Evolutionary conservation across 2,113 vertebrate species (phyloP).

Genomic region (Pseudorasbora parva): DNA sequence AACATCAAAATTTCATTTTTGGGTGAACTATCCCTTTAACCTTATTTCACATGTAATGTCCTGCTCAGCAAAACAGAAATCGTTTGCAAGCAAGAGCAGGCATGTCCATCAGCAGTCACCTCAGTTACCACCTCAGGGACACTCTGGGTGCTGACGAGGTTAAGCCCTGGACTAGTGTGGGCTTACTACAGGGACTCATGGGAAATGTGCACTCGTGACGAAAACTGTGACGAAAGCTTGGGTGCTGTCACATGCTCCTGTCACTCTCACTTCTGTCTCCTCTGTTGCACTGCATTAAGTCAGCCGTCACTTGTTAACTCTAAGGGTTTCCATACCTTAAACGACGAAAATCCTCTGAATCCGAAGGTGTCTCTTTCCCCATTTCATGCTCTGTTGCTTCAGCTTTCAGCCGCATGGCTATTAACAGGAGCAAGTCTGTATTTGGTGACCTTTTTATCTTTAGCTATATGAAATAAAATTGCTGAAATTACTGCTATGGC

Average conservation of each 20-base stretch:
- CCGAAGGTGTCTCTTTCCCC: background rate
- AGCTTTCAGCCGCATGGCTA: conserved; percentile 4
- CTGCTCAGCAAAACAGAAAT: background rate
- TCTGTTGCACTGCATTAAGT: background rate
- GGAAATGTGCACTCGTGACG: background rate
- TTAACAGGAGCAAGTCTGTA: conserved; percentile 19
- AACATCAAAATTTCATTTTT: too few species aligned
- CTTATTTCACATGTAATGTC: background rate
- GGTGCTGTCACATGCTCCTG: background rate
- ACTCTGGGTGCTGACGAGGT: background rate
- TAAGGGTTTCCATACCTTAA: conserved; percentile 10
- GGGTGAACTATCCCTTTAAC: too few species aligned
- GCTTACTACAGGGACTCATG: background rate
- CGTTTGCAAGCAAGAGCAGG: background rate
- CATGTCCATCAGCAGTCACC: background rate
- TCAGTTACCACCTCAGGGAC: background rate
- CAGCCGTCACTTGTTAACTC: background rate
- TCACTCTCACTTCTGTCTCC: background rate
- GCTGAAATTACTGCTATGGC: background rate
- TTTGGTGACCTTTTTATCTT: conserved; percentile 24
- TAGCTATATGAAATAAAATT: conserved; percentile 27
- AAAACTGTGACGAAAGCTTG: conserved; percentile 2
- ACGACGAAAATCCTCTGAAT: background rate
- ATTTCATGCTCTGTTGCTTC: conserved; percentile 9
- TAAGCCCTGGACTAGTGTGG: background rate